A percentile compares a stretch with the other conserved stretches of the same genome.
Evolutionary conservation across 2,888 invertebrate genomes (phyloP).

Genomic region (Sphaerophoria rueppellii): DNA sequence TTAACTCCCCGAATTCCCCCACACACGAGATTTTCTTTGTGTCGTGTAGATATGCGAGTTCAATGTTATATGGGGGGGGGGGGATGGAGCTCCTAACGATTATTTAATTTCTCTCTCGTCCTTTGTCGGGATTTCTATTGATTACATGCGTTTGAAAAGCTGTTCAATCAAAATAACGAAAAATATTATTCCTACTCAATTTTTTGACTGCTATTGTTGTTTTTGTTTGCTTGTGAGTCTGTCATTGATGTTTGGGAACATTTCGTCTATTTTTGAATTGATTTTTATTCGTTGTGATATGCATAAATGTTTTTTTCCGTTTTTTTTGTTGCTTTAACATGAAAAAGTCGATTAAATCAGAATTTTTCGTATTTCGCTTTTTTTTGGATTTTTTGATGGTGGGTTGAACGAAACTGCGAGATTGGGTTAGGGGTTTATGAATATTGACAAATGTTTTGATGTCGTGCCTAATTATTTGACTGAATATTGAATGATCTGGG

Average conservation of each 20-base stretch:
- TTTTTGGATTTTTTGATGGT: background rate
- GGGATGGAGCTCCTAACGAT: constrained; percentile 48
- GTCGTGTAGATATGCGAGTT: too few relatives aligned
- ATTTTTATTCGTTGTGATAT: constrained; percentile 1
- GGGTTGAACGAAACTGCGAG: background rate
- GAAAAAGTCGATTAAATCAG: constrained; percentile 26
- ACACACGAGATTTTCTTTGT: constrained; percentile 7
- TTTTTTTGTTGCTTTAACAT: background rate
- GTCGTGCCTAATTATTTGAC: constrained; percentile 21
- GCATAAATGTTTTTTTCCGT: background rate
- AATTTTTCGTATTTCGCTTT: background rate
- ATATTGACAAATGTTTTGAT: constrained; percentile 35
- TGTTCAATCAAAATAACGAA: constrained; percentile 26
- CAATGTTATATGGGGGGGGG: too few relatives aligned
- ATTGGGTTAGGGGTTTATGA: constrained; percentile 1
- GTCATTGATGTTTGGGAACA: background rate
- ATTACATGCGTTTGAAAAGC: constrained; percentile 46
- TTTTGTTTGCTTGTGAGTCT: background rate
- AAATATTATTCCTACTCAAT: background rate
- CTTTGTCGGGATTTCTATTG: constrained; percentile 49
- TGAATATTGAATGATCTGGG: constrained; percentile 26
- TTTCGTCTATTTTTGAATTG: constrained; percentile 27
- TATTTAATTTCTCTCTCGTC: constrained; percentile 44
- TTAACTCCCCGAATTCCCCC: background rate
- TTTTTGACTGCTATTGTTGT: background rate